phyloP scores from a whole-genome alignment of 2,113 vertebrate species.

The Cephalopterus ornatus region DNA sequence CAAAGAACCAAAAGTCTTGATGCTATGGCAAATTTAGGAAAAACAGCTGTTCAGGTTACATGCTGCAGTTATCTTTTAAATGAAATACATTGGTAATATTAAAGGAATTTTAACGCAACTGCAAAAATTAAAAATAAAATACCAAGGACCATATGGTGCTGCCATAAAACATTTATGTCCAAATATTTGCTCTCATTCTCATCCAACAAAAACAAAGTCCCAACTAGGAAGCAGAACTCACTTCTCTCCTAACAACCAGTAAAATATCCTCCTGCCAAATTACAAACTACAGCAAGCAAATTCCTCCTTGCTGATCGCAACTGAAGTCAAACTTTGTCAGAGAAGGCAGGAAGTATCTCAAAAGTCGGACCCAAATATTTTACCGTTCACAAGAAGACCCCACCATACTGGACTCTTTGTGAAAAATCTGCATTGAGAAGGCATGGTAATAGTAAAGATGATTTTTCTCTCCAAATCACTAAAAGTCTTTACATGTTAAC shows the following conservation, averaged over 20 bases:
- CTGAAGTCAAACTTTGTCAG: background rate
- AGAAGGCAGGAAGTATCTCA: background rate
- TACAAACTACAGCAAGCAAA: background rate
- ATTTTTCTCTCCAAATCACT: background rate
- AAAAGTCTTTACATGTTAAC: background rate
- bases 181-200: constrained; percentile 59
- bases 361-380: background rate
- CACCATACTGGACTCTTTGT: background rate
- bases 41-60: constrained; percentile 34
- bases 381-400: background rate
- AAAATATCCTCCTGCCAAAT: constrained; percentile 27
- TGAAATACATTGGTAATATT: constrained; percentile 41
- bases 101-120: constrained; percentile 49
- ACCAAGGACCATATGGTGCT: constrained; percentile 49
- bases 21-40: background rate
- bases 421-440: background rate
- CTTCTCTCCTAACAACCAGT: constrained; percentile 18
- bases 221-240: constrained; percentile 42
- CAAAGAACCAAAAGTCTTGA: background rate
- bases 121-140: constrained; percentile 58
- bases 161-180: constrained; percentile 59
- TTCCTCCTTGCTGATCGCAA: background rate
- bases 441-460: background rate
- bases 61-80: constrained; percentile 32
- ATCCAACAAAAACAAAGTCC: constrained; percentile 53